These are phyloP conservation scores for Eretmochelys imbricata DNA, from an alignment of 2,113 vertebrate species.

Conservation along the genomic window DNA sequence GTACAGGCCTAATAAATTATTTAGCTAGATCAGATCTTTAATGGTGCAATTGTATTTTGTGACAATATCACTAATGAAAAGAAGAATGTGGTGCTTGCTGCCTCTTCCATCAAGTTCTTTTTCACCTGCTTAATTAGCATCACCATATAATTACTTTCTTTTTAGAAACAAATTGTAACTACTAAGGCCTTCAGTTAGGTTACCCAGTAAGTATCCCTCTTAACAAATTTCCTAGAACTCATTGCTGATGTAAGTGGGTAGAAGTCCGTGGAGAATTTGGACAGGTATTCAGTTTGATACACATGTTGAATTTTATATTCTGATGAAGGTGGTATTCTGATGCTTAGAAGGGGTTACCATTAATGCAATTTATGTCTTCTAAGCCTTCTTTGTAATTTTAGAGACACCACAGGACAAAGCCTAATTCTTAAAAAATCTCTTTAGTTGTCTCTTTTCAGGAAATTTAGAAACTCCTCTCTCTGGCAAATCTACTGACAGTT, in stretches of 20 bases:
- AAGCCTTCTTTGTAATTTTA: neutral
- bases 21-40: neutral
- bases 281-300: neutral
- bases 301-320: neutral
- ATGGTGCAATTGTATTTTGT: neutral
- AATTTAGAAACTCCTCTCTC: neutral
- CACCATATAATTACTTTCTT: neutral
- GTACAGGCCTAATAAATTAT: neutral
- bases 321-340: fast-evolving
- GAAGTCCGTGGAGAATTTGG: neutral
- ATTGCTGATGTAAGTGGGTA: neutral
- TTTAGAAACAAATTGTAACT: constrained; percentile 14
- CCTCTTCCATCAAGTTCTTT: neutral
- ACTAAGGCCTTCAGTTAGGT: neutral
- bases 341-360: neutral
- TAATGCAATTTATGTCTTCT: neutral
- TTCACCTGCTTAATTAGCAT: neutral
- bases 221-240: neutral
- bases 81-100: neutral
- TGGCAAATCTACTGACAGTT: neutral
- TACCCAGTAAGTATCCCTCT: neutral
- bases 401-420: neutral
- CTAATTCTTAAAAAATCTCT: neutral
- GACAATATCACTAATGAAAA: neutral
- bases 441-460: neutral